Evolutionary conservation across 2,113 vertebrate genomes (phyloP).

Genomic region (Arizona elegans): DNA sequence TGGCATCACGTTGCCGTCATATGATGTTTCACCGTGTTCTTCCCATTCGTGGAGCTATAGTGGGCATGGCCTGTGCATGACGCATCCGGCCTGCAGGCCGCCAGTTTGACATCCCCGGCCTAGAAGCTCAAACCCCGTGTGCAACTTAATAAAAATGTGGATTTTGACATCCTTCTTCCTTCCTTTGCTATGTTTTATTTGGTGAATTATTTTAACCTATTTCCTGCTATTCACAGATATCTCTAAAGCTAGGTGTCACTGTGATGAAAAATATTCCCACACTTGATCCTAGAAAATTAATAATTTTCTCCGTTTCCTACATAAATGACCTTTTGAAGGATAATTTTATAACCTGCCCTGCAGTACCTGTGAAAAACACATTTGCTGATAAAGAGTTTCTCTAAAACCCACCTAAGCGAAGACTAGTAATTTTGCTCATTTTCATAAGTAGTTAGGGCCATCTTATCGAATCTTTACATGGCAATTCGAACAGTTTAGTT

Average conservation of each 20-base stretch:
- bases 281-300: constrained; percentile 55
- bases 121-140: not conserved
- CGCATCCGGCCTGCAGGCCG: no score
- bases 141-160: not conserved
- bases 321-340: constrained; percentile 57
- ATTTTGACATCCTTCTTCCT: not conserved
- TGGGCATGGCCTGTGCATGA: no score
- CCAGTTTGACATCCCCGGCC: no score
- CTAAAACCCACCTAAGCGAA: constrained; percentile 62
- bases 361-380: constrained; percentile 59
- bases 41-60: no score
- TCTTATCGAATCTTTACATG: constrained; percentile 65
- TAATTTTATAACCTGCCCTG: constrained; percentile 61
- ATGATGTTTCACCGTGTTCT: no score
- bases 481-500: constrained; percentile 68
- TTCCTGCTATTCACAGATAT: constrained; percentile 35
- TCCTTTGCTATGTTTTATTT: not conserved
- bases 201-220: constrained; percentile 21
- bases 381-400: constrained; percentile 60
- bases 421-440: constrained; percentile 63
- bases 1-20: no score
- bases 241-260: constrained; percentile 49
- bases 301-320: constrained; percentile 55
- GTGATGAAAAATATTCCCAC: constrained; percentile 37
- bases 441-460: constrained; percentile 67